phyloP scores from a whole-genome alignment of 2,113 vertebrate species.

The Cyanoliseus patagonus region DNA sequence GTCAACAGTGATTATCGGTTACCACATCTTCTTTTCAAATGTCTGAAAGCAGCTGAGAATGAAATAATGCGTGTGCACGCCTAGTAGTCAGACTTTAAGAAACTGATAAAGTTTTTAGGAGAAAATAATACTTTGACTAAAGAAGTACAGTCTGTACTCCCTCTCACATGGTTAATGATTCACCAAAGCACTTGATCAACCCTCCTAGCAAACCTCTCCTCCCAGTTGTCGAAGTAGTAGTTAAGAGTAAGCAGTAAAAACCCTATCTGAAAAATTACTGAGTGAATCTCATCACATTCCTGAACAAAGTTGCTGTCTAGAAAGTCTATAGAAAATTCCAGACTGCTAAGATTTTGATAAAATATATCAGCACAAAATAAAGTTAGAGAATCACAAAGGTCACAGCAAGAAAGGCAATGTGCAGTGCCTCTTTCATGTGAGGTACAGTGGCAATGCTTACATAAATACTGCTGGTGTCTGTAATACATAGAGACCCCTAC shows the following conservation, averaged over 20 bases:
- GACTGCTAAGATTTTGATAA: background rate
- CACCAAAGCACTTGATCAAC: background rate
- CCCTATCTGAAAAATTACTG: background rate
- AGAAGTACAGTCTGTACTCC: background rate
- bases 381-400: background rate
- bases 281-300: background rate
- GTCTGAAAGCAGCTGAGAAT: background rate
- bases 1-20: background rate
- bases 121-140: background rate
- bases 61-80: background rate
- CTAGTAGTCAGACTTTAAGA: background rate
- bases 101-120: background rate
- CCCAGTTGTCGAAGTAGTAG: background rate
- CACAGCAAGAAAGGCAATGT: background rate
- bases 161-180: background rate
- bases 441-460: background rate
- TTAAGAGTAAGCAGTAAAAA: background rate
- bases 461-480: background rate
- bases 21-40: background rate
- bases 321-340: background rate
- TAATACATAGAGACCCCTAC: background rate
- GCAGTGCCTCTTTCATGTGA: background rate
- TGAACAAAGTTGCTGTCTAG: background rate
- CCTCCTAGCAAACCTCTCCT: background rate
- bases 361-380: background rate